Conservation (phyloP, 2,888 invertebrate species). For the Scaptomyza parva region DNA sequence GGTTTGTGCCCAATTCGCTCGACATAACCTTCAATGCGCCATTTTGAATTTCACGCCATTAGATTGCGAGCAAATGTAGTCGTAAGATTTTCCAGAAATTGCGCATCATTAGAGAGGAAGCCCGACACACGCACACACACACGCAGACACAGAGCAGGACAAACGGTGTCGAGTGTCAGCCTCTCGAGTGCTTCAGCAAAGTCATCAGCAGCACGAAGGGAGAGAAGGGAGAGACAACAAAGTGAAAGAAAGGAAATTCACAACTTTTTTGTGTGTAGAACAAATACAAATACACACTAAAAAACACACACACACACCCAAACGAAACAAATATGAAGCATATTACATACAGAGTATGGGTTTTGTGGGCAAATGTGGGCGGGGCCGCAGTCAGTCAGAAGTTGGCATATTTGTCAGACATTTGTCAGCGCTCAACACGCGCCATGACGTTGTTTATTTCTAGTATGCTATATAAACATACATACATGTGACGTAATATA, state of each 20-base stretch:
- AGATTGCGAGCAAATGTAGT: conserved; percentile 42
- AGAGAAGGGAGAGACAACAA: neutral
- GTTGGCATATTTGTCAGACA: conserved; percentile 57
- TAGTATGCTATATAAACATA: conserved; percentile 15
- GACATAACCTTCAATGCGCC: conserved; percentile 54
- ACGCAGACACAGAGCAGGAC: neutral
- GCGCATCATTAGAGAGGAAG: conserved; percentile 65
- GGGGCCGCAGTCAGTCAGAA: conserved; percentile 21
- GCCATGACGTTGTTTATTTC: conserved; percentile 53
- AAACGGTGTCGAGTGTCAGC: conserved; percentile 68
- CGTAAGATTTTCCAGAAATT: conserved; percentile 70
- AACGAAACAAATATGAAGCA: conserved; percentile 15
- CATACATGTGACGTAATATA: conserved; percentile 47
- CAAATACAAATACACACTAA: conserved; percentile 63
- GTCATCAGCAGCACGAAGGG: conserved; percentile 44
- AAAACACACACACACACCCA: conserved; percentile 8
- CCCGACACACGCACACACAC: neutral
- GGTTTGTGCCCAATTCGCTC: conserved; percentile 17
- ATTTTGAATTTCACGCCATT: conserved; percentile 78
- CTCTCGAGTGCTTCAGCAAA: conserved; percentile 57
- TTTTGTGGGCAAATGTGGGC: conserved; percentile 12
- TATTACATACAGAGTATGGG: conserved; percentile 10
- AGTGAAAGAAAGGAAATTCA: conserved; percentile 43
- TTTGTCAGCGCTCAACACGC: conserved; percentile 47
- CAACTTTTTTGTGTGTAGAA: conserved; percentile 58